Percentiles rank a stretch among this genome's conserved stretches.
Evolutionary conservation across 2,888 invertebrate species (phyloP).

Genomic region (Suillia variegata): DNA sequence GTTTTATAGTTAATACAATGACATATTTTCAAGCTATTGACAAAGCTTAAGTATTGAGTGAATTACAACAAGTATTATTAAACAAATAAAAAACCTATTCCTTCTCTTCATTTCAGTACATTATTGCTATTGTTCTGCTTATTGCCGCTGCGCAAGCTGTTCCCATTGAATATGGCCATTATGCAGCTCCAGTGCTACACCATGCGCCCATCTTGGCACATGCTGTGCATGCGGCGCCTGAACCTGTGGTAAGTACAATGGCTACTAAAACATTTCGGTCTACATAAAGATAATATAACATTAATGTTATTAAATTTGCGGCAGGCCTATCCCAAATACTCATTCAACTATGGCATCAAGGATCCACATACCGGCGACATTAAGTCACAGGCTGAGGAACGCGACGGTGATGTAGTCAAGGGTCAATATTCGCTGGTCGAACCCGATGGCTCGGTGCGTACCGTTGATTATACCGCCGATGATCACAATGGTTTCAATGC

Average conservation of each 20-base stretch:
- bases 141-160: conserved; percentile 55
- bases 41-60: too few relatives aligned
- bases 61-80: too few relatives aligned
- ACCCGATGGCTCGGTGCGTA: conserved; percentile 63
- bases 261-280: conserved; percentile 25
- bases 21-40: too few relatives aligned
- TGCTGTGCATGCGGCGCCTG: conserved; percentile 56
- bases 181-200: conserved; percentile 44
- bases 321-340: conserved; percentile 73
- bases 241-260: conserved; percentile 47
- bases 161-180: conserved; percentile 60
- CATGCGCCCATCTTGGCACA: conserved; percentile 52
- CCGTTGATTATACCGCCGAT: conserved; percentile 72
- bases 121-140: conserved; percentile 58
- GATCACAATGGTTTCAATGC: conserved; percentile 75
- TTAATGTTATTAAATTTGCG: too few relatives aligned
- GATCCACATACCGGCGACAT: conserved; percentile 76
- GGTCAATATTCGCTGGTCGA: conserved; percentile 64
- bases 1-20: too few relatives aligned
- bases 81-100: too few relatives aligned
- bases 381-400: conserved; percentile 72
- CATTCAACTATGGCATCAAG: conserved; percentile 73
- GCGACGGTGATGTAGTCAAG: conserved; percentile 75
- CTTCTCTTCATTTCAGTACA: conserved; percentile 54
- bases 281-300: not conserved